These are phyloP conservation scores for Cryptus viduatorius DNA, from an alignment of 2,888 invertebrate genomes.

Conservation along the genomic window DNA sequence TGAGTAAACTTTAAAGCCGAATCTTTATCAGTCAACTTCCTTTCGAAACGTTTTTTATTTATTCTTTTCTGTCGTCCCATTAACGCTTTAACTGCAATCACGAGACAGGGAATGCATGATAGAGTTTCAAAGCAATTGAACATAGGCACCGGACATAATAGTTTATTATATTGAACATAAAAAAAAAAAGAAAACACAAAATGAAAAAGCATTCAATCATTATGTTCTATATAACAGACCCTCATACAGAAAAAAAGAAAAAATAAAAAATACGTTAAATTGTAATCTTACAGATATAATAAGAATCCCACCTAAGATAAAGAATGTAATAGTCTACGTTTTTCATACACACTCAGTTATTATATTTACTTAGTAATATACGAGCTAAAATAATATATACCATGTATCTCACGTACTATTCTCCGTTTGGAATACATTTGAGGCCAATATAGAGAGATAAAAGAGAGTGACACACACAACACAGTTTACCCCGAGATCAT, in stretches of 20 bases:
- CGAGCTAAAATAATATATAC: conserved; percentile 65
- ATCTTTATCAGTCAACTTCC: neutral
- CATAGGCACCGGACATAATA: conserved; percentile 74
- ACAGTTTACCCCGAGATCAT: conserved; percentile 59
- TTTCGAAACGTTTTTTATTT: neutral
- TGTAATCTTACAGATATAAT: conserved; percentile 75
- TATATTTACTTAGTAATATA: conserved; percentile 79
- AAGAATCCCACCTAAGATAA: conserved; percentile 83
- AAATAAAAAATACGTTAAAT: conserved; percentile 69
- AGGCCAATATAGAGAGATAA: conserved; percentile 68
- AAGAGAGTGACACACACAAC: conserved; percentile 24
- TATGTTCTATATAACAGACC: conserved; percentile 76
- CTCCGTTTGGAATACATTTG: conserved; percentile 74
- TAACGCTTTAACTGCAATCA: conserved; percentile 37
- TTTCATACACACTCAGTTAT: conserved; percentile 83
- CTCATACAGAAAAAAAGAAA: conserved; percentile 19
- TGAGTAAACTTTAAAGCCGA: conserved; percentile 42
- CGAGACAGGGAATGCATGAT: conserved; percentile 66
- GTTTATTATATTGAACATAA: conserved; percentile 72
- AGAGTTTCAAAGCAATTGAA: conserved; percentile 79
- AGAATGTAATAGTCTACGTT: conserved; percentile 82
- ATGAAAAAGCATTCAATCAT: conserved; percentile 74
- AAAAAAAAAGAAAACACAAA: conserved; percentile 42
- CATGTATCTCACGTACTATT: conserved; percentile 76
- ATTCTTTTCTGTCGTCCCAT: neutral